Conservation (phyloP, 1,140 invertebrate genomes). For the Drosophila nasuta region DNA sequence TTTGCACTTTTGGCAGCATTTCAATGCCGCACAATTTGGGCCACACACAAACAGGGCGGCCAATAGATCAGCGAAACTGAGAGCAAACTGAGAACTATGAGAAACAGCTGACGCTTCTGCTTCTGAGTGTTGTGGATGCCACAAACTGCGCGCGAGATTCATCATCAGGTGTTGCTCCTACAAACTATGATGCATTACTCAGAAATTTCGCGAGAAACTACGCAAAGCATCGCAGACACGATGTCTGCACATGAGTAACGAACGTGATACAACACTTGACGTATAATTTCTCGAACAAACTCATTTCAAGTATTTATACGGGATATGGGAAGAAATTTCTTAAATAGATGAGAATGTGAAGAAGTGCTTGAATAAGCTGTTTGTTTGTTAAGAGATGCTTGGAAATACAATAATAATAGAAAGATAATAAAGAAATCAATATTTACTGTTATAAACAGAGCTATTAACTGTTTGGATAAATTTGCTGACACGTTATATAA, state of each 20-base stretch:
- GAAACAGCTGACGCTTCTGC: constrained; percentile 5
- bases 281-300: constrained; percentile 1
- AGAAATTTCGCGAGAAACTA: constrained; percentile 27
- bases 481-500: too few relatives aligned
- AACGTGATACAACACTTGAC: constrained; percentile 41
- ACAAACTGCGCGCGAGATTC: not conserved
- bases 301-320: not conserved
- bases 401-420: too few relatives aligned
- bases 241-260: constrained; percentile 60
- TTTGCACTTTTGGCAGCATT: constrained; percentile 60
- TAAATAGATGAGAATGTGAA: not conserved
- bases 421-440: too few relatives aligned
- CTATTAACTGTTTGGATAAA: too few relatives aligned
- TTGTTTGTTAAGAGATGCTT: not conserved
- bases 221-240: constrained; percentile 47
- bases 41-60: constrained; percentile 34
- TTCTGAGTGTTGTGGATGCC: not conserved
- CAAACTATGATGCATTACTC: constrained; percentile 17
- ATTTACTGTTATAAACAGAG: too few relatives aligned
- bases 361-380: not conserved
- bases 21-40: constrained; percentile 60
- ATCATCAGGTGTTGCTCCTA: constrained; percentile 8
- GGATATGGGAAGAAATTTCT: not conserved
- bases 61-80: constrained; percentile 4
- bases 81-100: not conserved